Percentiles rank a stretch among this genome's conserved stretches.
phyloP scores from a whole-genome alignment of 2,113 vertebrate species.

The Petromus typicus region DNA sequence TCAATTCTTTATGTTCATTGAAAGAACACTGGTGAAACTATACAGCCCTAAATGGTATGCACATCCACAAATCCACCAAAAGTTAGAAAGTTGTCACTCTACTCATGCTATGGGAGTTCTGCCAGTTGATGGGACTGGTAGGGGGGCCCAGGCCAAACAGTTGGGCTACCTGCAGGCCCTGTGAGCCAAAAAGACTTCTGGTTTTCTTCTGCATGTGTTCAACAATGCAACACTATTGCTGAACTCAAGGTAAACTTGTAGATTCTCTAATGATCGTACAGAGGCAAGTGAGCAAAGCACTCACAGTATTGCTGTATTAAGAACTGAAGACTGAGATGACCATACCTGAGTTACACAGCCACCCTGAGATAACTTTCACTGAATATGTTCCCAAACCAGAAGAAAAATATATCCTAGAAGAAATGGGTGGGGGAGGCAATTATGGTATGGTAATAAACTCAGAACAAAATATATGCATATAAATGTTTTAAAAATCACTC shows the following conservation, averaged over 20 bases:
- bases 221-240: background rate
- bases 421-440: too few species aligned
- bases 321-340: background rate
- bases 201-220: constrained; percentile 85
- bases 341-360: background rate
- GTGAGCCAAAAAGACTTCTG: constrained; percentile 94
- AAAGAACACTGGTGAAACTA: background rate
- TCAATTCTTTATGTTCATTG: background rate
- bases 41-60: too few species aligned
- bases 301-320: background rate
- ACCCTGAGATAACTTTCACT: too few species aligned
- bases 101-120: background rate
- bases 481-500: too few species aligned
- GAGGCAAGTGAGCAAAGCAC: background rate
- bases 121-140: background rate
- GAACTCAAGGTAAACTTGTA: background rate
- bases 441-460: background rate
- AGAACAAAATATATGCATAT: too few species aligned
- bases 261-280: background rate
- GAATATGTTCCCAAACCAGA: too few species aligned
- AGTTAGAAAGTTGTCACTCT: background rate
- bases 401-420: background rate
- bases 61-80: background rate
- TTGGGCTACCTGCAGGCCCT: constrained; percentile 92
- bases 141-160: too few species aligned